These are phyloP conservation scores for Lethenteron reissneri DNA, from an alignment of 2,113 vertebrate genomes.

Conservation along the genomic window DNA sequence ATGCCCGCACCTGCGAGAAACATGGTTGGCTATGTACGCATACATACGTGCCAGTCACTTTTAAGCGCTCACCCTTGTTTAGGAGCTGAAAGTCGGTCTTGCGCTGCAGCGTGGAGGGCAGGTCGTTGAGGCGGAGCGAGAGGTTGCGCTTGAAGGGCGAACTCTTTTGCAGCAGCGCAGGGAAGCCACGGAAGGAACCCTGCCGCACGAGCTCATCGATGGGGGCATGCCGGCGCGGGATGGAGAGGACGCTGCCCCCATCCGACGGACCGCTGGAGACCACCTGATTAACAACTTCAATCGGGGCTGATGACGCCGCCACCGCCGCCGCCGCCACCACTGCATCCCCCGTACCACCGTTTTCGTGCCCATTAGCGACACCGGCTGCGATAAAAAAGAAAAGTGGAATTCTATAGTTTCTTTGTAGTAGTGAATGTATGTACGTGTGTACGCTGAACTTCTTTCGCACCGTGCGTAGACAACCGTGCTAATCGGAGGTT, in stretches of 20 bases:
- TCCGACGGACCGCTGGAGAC: constrained; percentile 13
- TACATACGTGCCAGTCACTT: not conserved
- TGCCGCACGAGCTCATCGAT: constrained; percentile 77
- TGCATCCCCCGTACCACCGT: too few species aligned
- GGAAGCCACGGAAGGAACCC: constrained; percentile 88
- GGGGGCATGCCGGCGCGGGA: constrained; percentile 70
- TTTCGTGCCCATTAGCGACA: too few species aligned
- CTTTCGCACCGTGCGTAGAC: too few species aligned
- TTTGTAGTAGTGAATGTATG: too few species aligned
- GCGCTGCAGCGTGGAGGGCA: constrained; percentile 85
- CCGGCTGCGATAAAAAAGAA: too few species aligned
- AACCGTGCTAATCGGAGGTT: too few species aligned
- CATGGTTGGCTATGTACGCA: too few species aligned
- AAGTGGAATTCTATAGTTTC: too few species aligned
- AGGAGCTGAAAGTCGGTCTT: constrained; percentile 80
- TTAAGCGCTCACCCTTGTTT: constrained; percentile 40
- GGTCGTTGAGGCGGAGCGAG: constrained; percentile 77
- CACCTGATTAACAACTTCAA: too few species aligned
- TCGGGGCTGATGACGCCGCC: too few species aligned
- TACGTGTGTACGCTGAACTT: too few species aligned
- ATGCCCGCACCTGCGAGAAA: not conserved
- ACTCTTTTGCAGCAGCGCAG: constrained; percentile 79
- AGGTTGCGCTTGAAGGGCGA: constrained; percentile 90
- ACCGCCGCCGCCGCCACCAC: too few species aligned
- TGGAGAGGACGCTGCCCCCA: constrained; percentile 42